Conservation (phyloP, 2,888 invertebrate genomes). For the Orchestes rusci region DNA sequence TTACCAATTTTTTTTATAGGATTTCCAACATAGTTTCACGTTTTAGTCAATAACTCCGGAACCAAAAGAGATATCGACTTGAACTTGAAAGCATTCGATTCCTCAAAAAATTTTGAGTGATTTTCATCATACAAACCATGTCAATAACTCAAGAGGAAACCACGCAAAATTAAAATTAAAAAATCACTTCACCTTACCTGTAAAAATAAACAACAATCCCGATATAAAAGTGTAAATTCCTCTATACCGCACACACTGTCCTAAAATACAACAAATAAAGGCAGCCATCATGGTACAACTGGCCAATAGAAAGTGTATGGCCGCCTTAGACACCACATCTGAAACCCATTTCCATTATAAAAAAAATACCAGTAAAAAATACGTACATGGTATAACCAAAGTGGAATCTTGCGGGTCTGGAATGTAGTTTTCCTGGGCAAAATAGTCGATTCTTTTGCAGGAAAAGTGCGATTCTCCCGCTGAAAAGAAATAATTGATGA, state of each 20-base stretch:
- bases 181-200: constrained; percentile 52
- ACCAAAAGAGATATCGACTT: too few relatives aligned
- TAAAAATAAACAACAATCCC: constrained; percentile 81
- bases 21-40: too few relatives aligned
- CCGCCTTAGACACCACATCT: constrained; percentile 85
- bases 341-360: constrained; percentile 35
- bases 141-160: not conserved
- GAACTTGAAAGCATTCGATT: not conserved
- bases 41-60: too few relatives aligned
- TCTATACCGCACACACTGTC: constrained; percentile 69
- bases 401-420: constrained; percentile 86
- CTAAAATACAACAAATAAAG: constrained; percentile 73
- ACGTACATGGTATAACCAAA: constrained; percentile 91
- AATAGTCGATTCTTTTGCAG: constrained; percentile 82
- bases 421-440: constrained; percentile 77
- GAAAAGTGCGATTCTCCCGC: constrained; percentile 63
- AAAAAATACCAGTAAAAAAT: not conserved
- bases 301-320: constrained; percentile 72
- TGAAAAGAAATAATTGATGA: constrained; percentile 42
- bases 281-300: constrained; percentile 69
- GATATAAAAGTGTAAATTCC: constrained; percentile 77
- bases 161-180: not conserved
- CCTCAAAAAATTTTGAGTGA: not conserved
- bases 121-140: not conserved
- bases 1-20: too few relatives aligned